Evolutionary conservation across 2,113 vertebrate species (phyloP), one percentile per base, ranked within the genome.

Genomic region (Piliocolobus tephrosceles): DNA sequence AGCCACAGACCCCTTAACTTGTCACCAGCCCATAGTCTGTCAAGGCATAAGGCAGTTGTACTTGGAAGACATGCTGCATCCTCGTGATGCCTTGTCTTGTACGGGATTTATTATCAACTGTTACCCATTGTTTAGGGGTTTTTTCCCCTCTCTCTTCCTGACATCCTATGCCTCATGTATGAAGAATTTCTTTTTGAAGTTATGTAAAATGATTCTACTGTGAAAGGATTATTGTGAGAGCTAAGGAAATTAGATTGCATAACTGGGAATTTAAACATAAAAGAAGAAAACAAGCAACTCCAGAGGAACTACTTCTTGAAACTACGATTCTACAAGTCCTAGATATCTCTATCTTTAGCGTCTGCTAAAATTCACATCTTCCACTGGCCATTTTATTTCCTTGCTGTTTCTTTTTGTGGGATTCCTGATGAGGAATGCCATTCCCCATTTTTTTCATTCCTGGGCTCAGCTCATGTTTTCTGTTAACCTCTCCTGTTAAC

Each of bases 101-200:
- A 47, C 12, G 35, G 22, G 43, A 78, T 13, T 95, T 94, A 43
- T 40, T 55, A 55, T 76, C 76, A 68, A 38, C 78, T 78, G 6
- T 94, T 68, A 58, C 30, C 68, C 14, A 9, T 68, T 13, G 16
- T 72, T 90, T 32, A 43, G 40, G 12, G 11, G 78, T 38, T 16
- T 58, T 55, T 70, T 4, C 17, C 70, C 30, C 76, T n/a, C 76
- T 20, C 20, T 73, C 38, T 58, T 86, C 30, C 55, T 75, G 55
- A 45, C 47, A 68, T 82, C 72, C 76, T 90, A 12, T 88, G 23
- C 66, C 58, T 88, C 73, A 25, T 75, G 55, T 79, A 64, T 30
- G 79, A 64, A 66, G 61, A 79, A 66, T 96, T 96, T 95, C 94
- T 80, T 87, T 96, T 92, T 64, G 90, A 94, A 90, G 35, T 94